Percentiles rank a stretch among this genome's conserved stretches.
Evolutionary conservation across 2,888 invertebrate species (phyloP).

Genomic region (Rhaphigaster nebulosa): DNA sequence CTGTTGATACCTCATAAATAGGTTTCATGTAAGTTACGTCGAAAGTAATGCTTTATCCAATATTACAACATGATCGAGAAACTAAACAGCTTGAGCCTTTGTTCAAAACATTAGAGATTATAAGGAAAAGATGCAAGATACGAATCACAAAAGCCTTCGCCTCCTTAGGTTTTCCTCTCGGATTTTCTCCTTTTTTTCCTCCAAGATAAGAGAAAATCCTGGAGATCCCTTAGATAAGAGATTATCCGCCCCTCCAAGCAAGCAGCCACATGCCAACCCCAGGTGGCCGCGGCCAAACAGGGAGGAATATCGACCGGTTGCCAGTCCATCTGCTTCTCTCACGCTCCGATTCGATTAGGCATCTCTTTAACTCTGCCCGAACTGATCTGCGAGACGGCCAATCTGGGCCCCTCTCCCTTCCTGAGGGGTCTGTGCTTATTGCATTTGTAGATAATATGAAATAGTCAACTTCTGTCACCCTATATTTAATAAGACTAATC

Average conservation of each 20-base stretch:
- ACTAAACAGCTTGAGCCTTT: not conserved
- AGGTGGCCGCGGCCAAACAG: not conserved
- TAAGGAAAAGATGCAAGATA: not conserved
- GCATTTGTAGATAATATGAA: constrained; percentile 34
- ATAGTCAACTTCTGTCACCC: constrained; percentile 38
- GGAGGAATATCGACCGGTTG: constrained; percentile 43
- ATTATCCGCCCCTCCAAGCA: not conserved
- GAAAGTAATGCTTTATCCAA: too few relatives aligned
- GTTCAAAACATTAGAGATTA: not conserved
- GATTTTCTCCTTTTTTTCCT: not conserved
- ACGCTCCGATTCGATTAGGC: constrained; percentile 18
- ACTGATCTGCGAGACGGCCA: constrained; percentile 21
- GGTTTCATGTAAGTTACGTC: too few relatives aligned
- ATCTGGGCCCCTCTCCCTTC: not conserved
- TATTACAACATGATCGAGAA: too few relatives aligned
- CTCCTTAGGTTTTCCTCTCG: not conserved
- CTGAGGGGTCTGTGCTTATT: not conserved
- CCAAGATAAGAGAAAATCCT: not conserved
- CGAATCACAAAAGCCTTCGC: not conserved
- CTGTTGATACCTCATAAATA: too few relatives aligned
- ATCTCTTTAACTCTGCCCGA: constrained; percentile 37
- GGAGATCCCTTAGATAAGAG: not conserved
- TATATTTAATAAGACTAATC: constrained; percentile 40
- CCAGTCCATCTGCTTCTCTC: constrained; percentile 27
- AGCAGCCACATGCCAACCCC: constrained; percentile 10